Evolutionary conservation across 1,140 invertebrate species (phyloP).

Genomic region (Heliconius melpomene): DNA sequence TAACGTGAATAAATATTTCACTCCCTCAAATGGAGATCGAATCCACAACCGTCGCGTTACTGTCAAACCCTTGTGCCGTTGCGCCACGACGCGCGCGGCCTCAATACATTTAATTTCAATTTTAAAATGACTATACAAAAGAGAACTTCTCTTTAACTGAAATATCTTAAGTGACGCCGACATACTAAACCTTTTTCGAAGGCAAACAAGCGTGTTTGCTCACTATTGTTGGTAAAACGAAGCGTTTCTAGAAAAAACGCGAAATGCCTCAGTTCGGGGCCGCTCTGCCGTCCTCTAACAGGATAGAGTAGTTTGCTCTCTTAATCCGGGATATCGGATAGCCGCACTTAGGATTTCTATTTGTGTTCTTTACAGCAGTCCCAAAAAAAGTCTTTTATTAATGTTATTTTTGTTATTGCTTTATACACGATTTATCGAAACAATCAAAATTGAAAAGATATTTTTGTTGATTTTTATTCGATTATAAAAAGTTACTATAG

Average conservation of each 20-base stretch:
- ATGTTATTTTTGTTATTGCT: neutral
- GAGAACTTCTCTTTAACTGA: slow-evolving; percentile 47
- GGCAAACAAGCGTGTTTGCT: slow-evolving; percentile 59
- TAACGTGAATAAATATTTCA: too few species aligned
- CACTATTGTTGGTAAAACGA: slow-evolving; percentile 62
- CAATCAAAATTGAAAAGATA: neutral
- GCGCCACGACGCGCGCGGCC: too few species aligned
- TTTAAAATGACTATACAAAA: neutral
- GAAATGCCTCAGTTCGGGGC: slow-evolving; percentile 49
- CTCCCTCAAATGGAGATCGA: too few species aligned
- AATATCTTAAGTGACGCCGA: slow-evolving; percentile 58
- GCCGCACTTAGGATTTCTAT: neutral
- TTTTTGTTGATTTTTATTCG: too few species aligned
- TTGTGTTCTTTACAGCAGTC: neutral
- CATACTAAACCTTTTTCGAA: slow-evolving; percentile 62
- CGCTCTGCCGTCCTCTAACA: slow-evolving; percentile 59
- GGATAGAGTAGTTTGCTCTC: slow-evolving; percentile 44
- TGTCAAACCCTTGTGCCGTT: too few species aligned
- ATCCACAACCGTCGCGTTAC: too few species aligned
- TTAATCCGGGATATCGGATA: slow-evolving; percentile 37
- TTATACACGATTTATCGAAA: neutral
- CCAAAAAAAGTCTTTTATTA: neutral
- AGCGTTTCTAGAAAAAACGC: slow-evolving; percentile 53
- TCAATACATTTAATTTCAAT: neutral
- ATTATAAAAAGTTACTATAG: too few species aligned